phyloP scores from a whole-genome alignment of 2,888 invertebrate genomes.

The Seira ritae region DNA sequence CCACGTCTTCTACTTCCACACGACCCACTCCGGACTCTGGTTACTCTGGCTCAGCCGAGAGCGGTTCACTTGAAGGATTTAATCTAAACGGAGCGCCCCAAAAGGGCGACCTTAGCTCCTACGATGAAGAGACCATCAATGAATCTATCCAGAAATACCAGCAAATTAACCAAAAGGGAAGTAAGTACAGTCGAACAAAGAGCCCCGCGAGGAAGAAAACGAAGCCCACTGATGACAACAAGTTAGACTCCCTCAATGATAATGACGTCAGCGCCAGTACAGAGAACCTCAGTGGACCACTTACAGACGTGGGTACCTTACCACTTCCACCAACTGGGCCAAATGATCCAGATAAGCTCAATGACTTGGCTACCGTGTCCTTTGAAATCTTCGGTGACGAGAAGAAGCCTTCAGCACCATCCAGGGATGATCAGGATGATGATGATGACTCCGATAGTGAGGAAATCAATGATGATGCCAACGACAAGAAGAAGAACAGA shows the following conservation, averaged over 20 bases:
- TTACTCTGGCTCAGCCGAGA: slow-evolving; percentile 21
- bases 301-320: neutral
- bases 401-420: neutral
- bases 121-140: slow-evolving; percentile 45
- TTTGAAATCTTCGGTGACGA: too few species aligned
- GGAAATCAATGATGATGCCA: neutral
- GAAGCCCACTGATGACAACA: neutral
- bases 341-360: too few species aligned
- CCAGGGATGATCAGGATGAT: slow-evolving; percentile 34
- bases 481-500: neutral
- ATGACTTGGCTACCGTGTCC: too few species aligned
- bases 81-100: slow-evolving; percentile 21
- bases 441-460: slow-evolving; percentile 4
- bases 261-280: neutral
- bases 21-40: slow-evolving; percentile 14
- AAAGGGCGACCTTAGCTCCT: neutral
- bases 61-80: slow-evolving; percentile 22
- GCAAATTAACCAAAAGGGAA: neutral
- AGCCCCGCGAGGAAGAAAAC: neutral
- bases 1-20: neutral
- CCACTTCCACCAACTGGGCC: too few species aligned
- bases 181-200: slow-evolving; percentile 39
- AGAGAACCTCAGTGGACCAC: neutral
- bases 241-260: neutral
- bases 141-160: slow-evolving; percentile 30